phyloP scores from a whole-genome alignment of 1,140 invertebrate genomes.

The Euschistus heros region DNA sequence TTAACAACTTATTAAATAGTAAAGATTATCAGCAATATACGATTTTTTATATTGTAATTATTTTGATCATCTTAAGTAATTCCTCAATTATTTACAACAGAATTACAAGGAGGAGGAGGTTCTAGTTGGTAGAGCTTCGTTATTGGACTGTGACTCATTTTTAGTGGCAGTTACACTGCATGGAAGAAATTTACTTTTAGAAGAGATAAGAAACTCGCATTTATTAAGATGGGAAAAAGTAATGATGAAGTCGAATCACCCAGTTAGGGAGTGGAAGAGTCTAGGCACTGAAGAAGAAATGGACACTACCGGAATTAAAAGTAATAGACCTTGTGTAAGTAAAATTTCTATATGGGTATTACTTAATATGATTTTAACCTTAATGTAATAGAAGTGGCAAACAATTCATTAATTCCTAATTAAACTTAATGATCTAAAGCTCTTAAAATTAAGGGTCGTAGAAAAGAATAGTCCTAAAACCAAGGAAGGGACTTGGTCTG shows the following conservation, averaged over 20 bases:
- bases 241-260: conserved; percentile 43
- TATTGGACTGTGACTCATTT: conserved; percentile 55
- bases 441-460: no score
- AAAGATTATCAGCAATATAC: no score
- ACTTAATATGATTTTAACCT: no score
- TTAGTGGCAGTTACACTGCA: conserved; percentile 52
- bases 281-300: conserved; percentile 53
- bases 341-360: no score
- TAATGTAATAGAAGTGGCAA: no score
- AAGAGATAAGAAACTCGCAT: conserved; percentile 36
- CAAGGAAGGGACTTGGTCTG: no score
- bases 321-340: conserved; percentile 25
- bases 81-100: conserved; percentile 23
- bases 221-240: background rate
- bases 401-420: no score
- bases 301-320: conserved; percentile 31
- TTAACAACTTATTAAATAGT: no score
- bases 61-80: background rate
- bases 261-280: conserved; percentile 49
- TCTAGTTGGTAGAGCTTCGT: conserved; percentile 41
- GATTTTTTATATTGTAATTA: background rate
- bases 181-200: conserved; percentile 37
- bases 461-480: no score
- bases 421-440: no score
- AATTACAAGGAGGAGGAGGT: conserved; percentile 43